phyloP scores from a whole-genome alignment of 2,797 vertebrate genomes.

The Sebastes miniatus region DNA sequence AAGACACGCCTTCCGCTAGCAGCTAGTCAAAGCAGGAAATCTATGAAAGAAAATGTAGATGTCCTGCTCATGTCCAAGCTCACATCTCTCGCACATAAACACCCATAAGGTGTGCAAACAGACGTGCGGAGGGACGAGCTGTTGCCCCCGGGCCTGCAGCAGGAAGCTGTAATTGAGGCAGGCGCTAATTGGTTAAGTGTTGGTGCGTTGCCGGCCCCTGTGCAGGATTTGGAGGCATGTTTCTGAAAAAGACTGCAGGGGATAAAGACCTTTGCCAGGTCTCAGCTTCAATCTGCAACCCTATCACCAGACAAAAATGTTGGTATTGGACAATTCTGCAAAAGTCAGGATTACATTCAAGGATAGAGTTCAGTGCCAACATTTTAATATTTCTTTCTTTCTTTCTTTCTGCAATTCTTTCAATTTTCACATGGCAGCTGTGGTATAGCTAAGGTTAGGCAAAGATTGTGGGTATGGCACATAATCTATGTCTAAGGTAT shows the following conservation, averaged over 20 bases:
- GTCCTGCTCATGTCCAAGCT: constrained; percentile 45
- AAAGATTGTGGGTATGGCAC: background rate
- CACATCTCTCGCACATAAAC: constrained; percentile 48
- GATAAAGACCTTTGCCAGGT: background rate
- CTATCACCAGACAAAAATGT: background rate
- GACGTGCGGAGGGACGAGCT: background rate
- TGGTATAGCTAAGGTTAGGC: background rate
- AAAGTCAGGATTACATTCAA: background rate
- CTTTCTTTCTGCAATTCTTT: background rate
- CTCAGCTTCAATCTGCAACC: background rate
- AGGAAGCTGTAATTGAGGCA: constrained; percentile 37
- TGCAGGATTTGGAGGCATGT: constrained; percentile 19
- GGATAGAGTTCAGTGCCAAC: background rate
- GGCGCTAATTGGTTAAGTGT: constrained; percentile 55
- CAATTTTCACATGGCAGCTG: background rate
- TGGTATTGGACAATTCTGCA: background rate
- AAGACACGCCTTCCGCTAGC: constrained; percentile 63
- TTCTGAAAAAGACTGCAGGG: constrained; percentile 13
- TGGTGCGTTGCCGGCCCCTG: constrained; percentile 13
- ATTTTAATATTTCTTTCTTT: background rate
- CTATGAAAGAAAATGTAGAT: constrained; percentile 60
- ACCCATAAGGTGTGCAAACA: constrained; percentile 38
- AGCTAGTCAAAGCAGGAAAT: constrained; percentile 80
- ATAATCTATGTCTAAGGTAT: background rate
- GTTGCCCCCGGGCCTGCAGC: background rate